Conservation (phyloP, 2,113 vertebrate genomes). For the Rhynchopsitta pachyrhyncha region DNA sequence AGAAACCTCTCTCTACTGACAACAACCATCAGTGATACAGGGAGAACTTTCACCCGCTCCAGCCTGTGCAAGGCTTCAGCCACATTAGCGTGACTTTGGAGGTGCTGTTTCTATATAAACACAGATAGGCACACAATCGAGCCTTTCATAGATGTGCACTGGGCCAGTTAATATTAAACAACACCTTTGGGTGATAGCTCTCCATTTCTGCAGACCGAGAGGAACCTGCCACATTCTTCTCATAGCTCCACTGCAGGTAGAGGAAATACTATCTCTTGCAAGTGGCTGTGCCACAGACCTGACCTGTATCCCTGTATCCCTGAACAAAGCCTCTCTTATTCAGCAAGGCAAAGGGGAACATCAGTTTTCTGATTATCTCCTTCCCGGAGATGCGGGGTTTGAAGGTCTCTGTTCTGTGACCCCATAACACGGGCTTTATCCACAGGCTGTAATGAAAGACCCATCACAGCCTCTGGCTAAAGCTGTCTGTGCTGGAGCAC, state of each 20-base stretch:
- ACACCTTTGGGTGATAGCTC: neutral
- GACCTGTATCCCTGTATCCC: neutral
- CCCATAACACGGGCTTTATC: neutral
- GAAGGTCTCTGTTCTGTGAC: neutral
- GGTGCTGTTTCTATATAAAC: neutral
- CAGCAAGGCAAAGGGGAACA: neutral
- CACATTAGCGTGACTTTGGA: neutral
- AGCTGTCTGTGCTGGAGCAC: neutral
- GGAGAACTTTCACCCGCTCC: slow-evolving; percentile 33
- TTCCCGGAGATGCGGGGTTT: rapidly evolving
- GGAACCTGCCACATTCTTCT: slow-evolving; percentile 44
- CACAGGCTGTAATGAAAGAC: neutral
- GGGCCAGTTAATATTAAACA: slow-evolving; percentile 44
- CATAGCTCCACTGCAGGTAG: slow-evolving; percentile 11
- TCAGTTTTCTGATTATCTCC: neutral
- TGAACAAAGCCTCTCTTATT: slow-evolving; percentile 54
- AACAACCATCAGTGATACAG: rapidly evolving
- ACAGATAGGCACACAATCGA: neutral
- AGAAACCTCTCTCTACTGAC: neutral
- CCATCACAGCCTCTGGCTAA: neutral
- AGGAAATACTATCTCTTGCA: neutral
- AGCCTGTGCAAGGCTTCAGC: neutral
- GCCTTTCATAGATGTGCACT: neutral
- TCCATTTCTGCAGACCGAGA: neutral
- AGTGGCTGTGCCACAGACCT: neutral